Evolutionary conservation across 2,888 invertebrate species (phyloP).

Genomic region (Eilema griseolum): DNA sequence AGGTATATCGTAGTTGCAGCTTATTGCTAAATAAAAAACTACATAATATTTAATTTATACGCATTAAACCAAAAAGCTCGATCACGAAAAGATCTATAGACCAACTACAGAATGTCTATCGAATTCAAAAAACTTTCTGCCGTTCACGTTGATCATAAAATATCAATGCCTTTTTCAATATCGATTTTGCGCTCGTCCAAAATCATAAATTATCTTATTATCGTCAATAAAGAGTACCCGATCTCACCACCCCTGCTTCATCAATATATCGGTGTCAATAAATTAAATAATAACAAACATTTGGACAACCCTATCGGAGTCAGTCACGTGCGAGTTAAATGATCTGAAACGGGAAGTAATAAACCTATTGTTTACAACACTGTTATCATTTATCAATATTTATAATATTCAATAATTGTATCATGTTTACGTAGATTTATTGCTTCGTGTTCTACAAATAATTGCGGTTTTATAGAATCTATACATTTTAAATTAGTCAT

Average conservation of each 20-base stretch:
- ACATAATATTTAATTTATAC: too few relatives aligned
- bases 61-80: too few relatives aligned
- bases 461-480: constrained; percentile 16
- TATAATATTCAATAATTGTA: constrained; percentile 65
- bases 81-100: too few relatives aligned
- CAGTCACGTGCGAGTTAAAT: constrained; percentile 82
- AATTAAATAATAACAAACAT: constrained; percentile 73
- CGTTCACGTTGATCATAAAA: not conserved
- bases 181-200: constrained; percentile 23
- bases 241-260: constrained; percentile 38
- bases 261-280: constrained; percentile 53
- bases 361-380: constrained; percentile 79
- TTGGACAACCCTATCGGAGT: constrained; percentile 72
- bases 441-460: constrained; percentile 27
- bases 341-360: constrained; percentile 81
- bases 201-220: constrained; percentile 38
- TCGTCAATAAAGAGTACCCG: constrained; percentile 41
- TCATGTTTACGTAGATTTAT: constrained; percentile 57
- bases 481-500: not conserved
- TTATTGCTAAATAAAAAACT: too few relatives aligned
- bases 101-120: too few relatives aligned
- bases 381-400: constrained; percentile 80
- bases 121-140: not conserved
- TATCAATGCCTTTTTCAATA: not conserved
- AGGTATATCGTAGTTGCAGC: too few relatives aligned